These are phyloP conservation scores for Scarus forsteni DNA, from an alignment of 2,797 vertebrate genomes.

Conservation along the genomic window DNA sequence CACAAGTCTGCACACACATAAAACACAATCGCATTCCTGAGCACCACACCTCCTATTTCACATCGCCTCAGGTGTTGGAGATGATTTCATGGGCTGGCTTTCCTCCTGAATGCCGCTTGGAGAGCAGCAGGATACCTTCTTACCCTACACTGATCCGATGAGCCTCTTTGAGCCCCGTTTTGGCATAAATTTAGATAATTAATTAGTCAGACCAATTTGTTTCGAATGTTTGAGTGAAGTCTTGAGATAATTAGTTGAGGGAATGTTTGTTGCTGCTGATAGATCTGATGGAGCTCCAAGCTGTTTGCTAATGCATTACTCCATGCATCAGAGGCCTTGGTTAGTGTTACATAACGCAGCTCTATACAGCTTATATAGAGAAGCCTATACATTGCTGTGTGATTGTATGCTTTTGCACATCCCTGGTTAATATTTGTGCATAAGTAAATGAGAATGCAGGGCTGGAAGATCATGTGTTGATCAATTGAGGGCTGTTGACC, in stretches of 20 bases:
- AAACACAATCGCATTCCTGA: conserved; percentile 11
- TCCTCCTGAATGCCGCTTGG: neutral
- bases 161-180: conserved; percentile 9
- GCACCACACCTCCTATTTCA: conserved; percentile 28
- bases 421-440: conserved; percentile 15
- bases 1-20: conserved; percentile 28
- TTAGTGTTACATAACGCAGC: conserved; percentile 44
- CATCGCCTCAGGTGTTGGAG: conserved; percentile 38
- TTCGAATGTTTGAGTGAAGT: conserved; percentile 37
- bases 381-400: conserved; percentile 8
- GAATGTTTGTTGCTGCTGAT: conserved; percentile 29
- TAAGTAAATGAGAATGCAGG: conserved; percentile 13
- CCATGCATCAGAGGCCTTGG: conserved; percentile 29
- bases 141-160: neutral
- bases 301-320: conserved; percentile 45
- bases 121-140: neutral
- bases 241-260: conserved; percentile 31
- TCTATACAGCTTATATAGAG: conserved; percentile 20
- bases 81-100: conserved; percentile 14
- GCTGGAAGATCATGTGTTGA: neutral
- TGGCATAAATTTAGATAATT: neutral
- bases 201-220: conserved; percentile 21
- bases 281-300: conserved; percentile 29
- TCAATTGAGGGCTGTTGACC: too few relatives aligned
- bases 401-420: conserved; percentile 11